These are phyloP conservation scores for Sitophilus oryzae DNA, from an alignment of 1,140 invertebrate species.

Conservation along the genomic window DNA sequence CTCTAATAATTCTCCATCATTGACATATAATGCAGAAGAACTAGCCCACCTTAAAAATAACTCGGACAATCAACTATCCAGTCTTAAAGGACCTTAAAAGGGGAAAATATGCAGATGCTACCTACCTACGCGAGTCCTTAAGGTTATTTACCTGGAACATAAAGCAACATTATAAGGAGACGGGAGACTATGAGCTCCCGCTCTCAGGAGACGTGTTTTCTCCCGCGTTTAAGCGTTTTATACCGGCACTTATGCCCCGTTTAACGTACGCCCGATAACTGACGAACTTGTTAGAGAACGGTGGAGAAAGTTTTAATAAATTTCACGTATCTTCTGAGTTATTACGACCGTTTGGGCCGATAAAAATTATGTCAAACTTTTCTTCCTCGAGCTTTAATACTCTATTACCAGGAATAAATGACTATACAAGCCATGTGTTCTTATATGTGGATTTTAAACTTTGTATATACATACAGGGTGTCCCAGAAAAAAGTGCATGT, in stretches of 20 bases:
- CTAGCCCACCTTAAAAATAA: too few relatives aligned
- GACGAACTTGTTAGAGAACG: conserved; percentile 1
- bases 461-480: too few relatives aligned
- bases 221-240: conserved; percentile 21
- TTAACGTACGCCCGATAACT: conserved; percentile 24
- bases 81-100: not conserved
- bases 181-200: conserved; percentile 16
- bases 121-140: not conserved
- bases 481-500: too few relatives aligned
- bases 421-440: too few relatives aligned
- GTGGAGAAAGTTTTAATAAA: not conserved
- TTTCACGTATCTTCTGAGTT: not conserved
- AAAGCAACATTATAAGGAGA: conserved; percentile 16
- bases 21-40: too few relatives aligned
- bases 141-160: conserved; percentile 20
- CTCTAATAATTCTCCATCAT: too few relatives aligned
- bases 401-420: too few relatives aligned
- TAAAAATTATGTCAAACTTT: too few relatives aligned
- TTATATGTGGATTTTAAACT: too few relatives aligned
- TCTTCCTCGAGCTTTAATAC: too few relatives aligned
- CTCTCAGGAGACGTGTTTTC: conserved; percentile 16
- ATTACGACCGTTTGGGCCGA: too few relatives aligned
- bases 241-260: conserved; percentile 13
- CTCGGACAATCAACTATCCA: too few relatives aligned
- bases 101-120: not conserved